Evolutionary conservation across 2,888 invertebrate species (phyloP).

Genomic region (Apodemia duryi): DNA sequence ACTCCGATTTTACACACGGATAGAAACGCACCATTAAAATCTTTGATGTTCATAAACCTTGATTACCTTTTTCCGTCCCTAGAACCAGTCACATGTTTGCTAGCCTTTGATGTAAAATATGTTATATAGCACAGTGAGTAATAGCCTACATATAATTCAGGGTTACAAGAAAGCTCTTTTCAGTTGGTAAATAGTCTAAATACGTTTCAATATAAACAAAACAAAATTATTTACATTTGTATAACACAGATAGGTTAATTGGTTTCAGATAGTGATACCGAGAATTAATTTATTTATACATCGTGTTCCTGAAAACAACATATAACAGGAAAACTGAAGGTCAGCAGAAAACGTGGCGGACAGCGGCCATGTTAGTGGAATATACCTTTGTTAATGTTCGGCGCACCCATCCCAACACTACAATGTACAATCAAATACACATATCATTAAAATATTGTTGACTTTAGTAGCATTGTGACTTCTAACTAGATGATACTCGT

Average conservation of each 20-base stretch:
- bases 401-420: not conserved
- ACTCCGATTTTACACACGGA: too few species aligned
- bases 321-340: slow-evolving; percentile 6
- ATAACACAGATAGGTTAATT: not conserved
- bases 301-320: slow-evolving; percentile 5
- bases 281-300: slow-evolving; percentile 1
- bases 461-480: too few species aligned
- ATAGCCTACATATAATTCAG: not conserved
- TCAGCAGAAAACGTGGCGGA: not conserved
- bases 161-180: not conserved
- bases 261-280: not conserved
- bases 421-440: too few species aligned
- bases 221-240: not conserved
- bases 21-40: not conserved
- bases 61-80: not conserved
- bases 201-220: not conserved
- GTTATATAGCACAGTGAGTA: not conserved
- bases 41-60: not conserved
- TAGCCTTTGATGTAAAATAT: not conserved
- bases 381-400: not conserved
- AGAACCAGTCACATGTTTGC: too few species aligned
- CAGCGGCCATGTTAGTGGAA: not conserved
- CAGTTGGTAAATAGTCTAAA: not conserved
- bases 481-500: too few species aligned
- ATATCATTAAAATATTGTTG: too few species aligned